Base-by-base conservation (phyloP, 2,113 vertebrate species). In the Nymphicus hollandicus region DNA sequence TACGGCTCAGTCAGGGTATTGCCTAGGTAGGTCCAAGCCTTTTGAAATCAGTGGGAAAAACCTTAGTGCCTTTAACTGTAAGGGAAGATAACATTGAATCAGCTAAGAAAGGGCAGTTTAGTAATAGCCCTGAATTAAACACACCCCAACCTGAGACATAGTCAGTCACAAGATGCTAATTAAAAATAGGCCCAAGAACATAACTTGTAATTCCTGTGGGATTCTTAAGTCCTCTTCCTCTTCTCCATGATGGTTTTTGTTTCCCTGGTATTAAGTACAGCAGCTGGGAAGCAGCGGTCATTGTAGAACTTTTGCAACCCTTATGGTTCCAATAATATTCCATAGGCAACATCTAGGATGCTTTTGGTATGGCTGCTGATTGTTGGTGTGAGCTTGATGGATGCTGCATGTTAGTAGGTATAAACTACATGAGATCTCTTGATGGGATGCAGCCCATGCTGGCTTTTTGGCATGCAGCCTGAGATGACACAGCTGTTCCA, bases 241-340 rank as follows among this genome's bases (percentile, higher is more conserved):
- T 68, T 29, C 41, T 73, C 49, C 33, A 11, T 7, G 41, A 19
- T n/a, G 18, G n/a, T 28, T 55, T 39, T 81, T 49, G 33, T 74
- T 63, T 68, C 35, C 31, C 69, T 44, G n/a, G 39, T n/a, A n/a
- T n/a, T 37, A 12, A 2, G 44, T 18, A 20, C 23, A 8, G 15
- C 5, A 3, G 18, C 47, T 10, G 25, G 55, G 66, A 46, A 69
- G 47, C 17, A 27, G 13, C 56, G 11, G n/a, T 29, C 10, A 18
- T 6, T 39, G 52, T 35, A 19, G 47, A n/a, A 22, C 19, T 33
- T 53, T 6, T 53, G 24, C 41, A 68, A 1, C 17, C 16, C 71
- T 50, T 1, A 0, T 18, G 24, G 28, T 39, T 68, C 11, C 4
- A 24, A 15, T 13, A 11, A 7, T n/a, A 6, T 16, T 50, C 16